Conservation (phyloP, 2,113 vertebrate species). For the Nestor notabilis region DNA sequence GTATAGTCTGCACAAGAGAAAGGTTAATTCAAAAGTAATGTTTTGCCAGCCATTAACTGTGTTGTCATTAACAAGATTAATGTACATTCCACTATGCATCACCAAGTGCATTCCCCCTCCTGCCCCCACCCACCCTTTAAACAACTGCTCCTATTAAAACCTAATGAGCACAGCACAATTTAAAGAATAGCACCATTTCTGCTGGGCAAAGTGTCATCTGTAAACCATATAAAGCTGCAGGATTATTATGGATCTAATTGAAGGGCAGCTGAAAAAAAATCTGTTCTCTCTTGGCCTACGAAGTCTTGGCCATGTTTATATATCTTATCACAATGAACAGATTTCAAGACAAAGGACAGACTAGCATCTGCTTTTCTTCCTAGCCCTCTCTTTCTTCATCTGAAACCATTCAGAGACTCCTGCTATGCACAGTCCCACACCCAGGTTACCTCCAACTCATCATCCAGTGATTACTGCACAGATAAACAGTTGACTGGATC, state of each 20-base stretch:
- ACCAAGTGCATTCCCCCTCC: slow-evolving; percentile 64
- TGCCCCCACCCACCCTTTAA: slow-evolving; percentile 60
- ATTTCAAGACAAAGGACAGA: slow-evolving; percentile 65
- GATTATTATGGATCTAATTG: slow-evolving; percentile 61
- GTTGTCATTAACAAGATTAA: slow-evolving; percentile 79
- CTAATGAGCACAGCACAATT: slow-evolving; percentile 71
- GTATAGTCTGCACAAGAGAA: slow-evolving; percentile 50
- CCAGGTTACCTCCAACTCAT: slow-evolving; percentile 24
- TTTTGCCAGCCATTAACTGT: slow-evolving; percentile 76
- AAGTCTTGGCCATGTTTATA: slow-evolving; percentile 27
- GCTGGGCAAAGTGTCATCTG: slow-evolving; percentile 41
- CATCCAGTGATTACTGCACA: slow-evolving; percentile 7
- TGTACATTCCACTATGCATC: slow-evolving; percentile 74
- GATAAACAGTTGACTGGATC: slow-evolving; percentile 43
- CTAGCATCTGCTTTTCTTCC: slow-evolving; percentile 62
- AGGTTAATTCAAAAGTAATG: slow-evolving; percentile 76
- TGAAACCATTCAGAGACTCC: slow-evolving; percentile 17
- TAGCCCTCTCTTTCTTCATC: not conserved
- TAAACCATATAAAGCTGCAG: slow-evolving; percentile 56
- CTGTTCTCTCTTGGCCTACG: not conserved
- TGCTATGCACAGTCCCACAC: not conserved
- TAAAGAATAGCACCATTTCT: slow-evolving; percentile 58
- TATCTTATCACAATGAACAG: slow-evolving; percentile 55
- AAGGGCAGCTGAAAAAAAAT: slow-evolving; percentile 46
- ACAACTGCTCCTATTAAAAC: slow-evolving; percentile 78